Percentiles rank a stretch among this genome's conserved stretches.
These are phyloP conservation scores for Eupeodes latifasciatus DNA, from an alignment of 2,888 invertebrate genomes.

Conservation along the genomic window DNA sequence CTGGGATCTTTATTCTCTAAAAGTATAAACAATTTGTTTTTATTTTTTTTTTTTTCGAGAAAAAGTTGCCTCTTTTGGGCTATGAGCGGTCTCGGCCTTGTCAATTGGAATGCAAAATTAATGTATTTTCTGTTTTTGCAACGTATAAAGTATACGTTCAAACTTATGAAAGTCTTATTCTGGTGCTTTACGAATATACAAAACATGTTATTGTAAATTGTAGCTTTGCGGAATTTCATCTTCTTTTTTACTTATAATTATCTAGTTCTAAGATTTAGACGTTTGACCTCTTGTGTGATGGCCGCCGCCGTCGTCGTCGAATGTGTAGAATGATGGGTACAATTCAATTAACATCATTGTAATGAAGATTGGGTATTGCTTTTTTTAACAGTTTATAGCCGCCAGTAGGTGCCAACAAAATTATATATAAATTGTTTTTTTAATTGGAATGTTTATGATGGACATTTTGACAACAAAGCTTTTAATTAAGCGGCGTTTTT, in stretches of 20 bases:
- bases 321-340: conserved; percentile 45
- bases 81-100: conserved; percentile 44
- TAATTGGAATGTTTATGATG: conserved; percentile 12
- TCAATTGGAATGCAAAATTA: conserved; percentile 54
- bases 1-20: conserved; percentile 6
- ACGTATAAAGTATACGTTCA: not conserved
- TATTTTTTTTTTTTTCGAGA: no score
- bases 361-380: conserved; percentile 15
- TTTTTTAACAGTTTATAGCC: conserved; percentile 14
- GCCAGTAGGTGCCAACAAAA: conserved; percentile 28
- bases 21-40: conserved; percentile 7
- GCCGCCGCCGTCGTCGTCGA: not conserved
- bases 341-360: conserved; percentile 54
- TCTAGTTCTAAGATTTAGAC: conserved; percentile 49
- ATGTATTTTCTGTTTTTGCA: conserved; percentile 40
- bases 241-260: not conserved
- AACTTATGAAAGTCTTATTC: not conserved
- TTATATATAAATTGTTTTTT: not conserved
- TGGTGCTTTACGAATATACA: not conserved
- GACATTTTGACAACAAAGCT: not conserved
- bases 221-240: conserved; percentile 5
- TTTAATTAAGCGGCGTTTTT: not conserved
- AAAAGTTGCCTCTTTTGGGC: not conserved
- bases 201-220: not conserved
- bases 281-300: conserved; percentile 40